A percentile compares a stretch with the other conserved stretches of the same genome.
Evolutionary conservation across 2,888 invertebrate species (phyloP).

Genomic region (Nomada fabriciana): DNA sequence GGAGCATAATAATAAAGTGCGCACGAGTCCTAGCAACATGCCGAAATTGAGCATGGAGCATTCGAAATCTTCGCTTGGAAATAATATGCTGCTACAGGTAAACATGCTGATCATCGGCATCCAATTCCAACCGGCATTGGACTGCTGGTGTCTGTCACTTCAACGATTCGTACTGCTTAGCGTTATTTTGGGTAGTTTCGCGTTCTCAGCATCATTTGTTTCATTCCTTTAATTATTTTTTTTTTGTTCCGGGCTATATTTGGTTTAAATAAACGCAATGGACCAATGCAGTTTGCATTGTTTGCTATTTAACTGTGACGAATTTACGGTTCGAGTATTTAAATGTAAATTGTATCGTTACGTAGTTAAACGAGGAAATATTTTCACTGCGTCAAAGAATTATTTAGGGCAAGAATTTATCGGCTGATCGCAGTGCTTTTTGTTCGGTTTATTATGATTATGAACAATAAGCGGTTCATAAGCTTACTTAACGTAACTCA

Average conservation of each 20-base stretch:
- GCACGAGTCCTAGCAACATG: constrained; percentile 80
- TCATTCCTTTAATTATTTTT: neutral
- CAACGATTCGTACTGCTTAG: constrained; percentile 2
- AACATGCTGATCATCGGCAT: constrained; percentile 60
- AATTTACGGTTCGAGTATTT: no score
- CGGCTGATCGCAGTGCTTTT: constrained; percentile 16
- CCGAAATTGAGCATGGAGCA: constrained; percentile 80
- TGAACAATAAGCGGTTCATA: neutral
- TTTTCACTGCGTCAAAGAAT: no score
- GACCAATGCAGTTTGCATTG: neutral
- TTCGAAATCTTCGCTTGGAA: constrained; percentile 84
- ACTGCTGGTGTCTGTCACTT: constrained; percentile 2
- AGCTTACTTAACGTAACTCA: neutral
- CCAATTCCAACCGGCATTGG: constrained; percentile 20
- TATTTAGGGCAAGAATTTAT: neutral
- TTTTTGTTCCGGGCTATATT: neutral
- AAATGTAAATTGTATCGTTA: no score
- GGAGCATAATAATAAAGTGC: constrained; percentile 84
- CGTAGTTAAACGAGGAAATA: no score
- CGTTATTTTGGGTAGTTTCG: neutral
- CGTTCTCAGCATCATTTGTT: neutral
- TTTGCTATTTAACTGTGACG: no score
- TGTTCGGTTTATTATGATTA: neutral
- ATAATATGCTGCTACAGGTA: constrained; percentile 89
- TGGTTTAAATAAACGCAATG: neutral